Base-by-base conservation (phyloP, 2,888 invertebrate species). In the Mantis religiosa region DNA sequence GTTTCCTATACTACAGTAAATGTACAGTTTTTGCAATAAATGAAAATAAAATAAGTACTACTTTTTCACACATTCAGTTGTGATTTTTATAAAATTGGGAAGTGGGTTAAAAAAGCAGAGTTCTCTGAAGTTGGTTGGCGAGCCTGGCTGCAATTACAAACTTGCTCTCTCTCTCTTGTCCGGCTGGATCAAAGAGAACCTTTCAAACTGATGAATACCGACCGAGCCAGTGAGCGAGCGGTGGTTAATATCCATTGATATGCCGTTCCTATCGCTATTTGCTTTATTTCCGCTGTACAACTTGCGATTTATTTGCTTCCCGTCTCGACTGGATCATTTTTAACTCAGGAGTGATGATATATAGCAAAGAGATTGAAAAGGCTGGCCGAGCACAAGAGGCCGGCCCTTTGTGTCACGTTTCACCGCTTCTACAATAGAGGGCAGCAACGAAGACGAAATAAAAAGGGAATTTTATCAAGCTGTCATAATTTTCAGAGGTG, bases 221-320 rank as follows among this genome's bases (percentile, higher is more conserved):
- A 28, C 81, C 71, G 71, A 71, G 54, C 25, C 20, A 71, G 54
- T 25, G 54, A 71, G 54, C 54, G 54, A 71, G 25, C 81, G 81
- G 86, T 87, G 87, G 41, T 27, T 87, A 87, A 87, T 87, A 87
- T 87, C 41, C 47, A 85, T 85, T 85, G 41, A 47, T 85, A n/a
- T 41, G 20, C 28, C 84, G 27, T 47, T 85, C 71, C 34, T 82
- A 71, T 30, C 82, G 82, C 34, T 87, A 82, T 82, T 82, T 87
- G 34, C 82, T 30, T 82, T 87, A 82, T 82, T 30, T 84, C 30
- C 87, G 30, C 28, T 30, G 87, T 34, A 87, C 87, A 28, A 30
- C 34, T 87, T 87, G 30, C 82, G 82, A 87, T 82, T 87, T 87
- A 87, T 87, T 87, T 87, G 87, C 87, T 87, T 87, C 82, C 82